phyloP scores from a whole-genome alignment of 1,140 invertebrate genomes.

The Atopsyche davidsoni region DNA sequence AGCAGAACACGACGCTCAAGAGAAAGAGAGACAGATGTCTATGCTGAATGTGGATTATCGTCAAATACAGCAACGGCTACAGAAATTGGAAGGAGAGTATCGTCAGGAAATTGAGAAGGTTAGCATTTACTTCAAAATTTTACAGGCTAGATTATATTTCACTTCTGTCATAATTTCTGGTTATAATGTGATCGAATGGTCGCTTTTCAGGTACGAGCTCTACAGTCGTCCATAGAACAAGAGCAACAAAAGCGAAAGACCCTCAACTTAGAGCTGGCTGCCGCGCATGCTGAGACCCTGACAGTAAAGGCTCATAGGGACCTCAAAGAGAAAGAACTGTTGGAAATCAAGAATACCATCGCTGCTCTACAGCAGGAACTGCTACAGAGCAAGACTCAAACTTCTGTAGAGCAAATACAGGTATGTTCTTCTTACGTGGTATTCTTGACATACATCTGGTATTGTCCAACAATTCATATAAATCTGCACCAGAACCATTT shows the following conservation, averaged over 20 bases:
- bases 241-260: conserved; percentile 63
- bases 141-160: conserved; percentile 12
- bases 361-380: conserved; percentile 11
- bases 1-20: conserved; percentile 76
- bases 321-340: conserved; percentile 19
- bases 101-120: conserved; percentile 84
- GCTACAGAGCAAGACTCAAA: conserved; percentile 13
- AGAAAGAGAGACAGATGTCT: conserved; percentile 88
- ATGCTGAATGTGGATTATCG: conserved; percentile 90
- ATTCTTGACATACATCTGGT: too few species aligned
- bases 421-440: too few species aligned
- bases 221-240: conserved; percentile 82
- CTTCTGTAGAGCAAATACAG: conserved; percentile 20
- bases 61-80: conserved; percentile 82
- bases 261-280: conserved; percentile 37
- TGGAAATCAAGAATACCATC: conserved; percentile 11
- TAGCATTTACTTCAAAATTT: conserved; percentile 3
- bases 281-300: conserved; percentile 39
- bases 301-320: conserved; percentile 37
- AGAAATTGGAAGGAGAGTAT: conserved; percentile 85
- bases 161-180: conserved; percentile 3
- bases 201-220: conserved; percentile 52
- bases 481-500: too few species aligned
- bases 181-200: conserved; percentile 33
- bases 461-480: too few species aligned